A percentile compares a stretch with the other conserved stretches of the same genome.
These are phyloP conservation scores for Watsonalla cultraria DNA, from an alignment of 2,888 invertebrate species.

Conservation along the genomic window DNA sequence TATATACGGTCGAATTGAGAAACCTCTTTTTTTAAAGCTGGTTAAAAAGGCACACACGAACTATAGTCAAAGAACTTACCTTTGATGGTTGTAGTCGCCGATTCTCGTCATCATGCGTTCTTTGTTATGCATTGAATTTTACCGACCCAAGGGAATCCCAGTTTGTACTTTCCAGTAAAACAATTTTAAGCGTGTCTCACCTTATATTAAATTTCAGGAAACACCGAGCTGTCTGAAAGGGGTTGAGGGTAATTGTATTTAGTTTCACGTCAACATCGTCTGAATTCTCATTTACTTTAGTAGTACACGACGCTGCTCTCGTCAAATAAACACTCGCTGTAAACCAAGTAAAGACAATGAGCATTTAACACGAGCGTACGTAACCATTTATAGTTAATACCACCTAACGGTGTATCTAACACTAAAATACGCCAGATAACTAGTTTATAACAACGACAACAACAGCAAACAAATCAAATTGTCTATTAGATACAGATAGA, in stretches of 20 bases:
- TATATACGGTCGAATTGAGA: too few relatives aligned
- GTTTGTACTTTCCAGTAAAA: constrained; percentile 28
- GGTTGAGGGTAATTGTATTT: constrained; percentile 25
- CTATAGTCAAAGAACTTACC: too few relatives aligned
- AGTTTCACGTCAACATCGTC: constrained; percentile 14
- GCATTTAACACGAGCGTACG: constrained; percentile 5
- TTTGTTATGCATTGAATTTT: too few relatives aligned
- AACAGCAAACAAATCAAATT: too few relatives aligned
- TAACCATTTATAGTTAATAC: neutral
- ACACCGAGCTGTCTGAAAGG: constrained; percentile 15
- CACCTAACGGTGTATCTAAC: too few relatives aligned
- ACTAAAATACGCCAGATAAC: too few relatives aligned
- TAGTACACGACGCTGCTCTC: neutral
- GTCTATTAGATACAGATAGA: too few relatives aligned
- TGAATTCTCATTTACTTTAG: neutral
- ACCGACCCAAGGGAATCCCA: constrained; percentile 12
- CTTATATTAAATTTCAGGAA: constrained; percentile 24
- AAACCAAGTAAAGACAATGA: neutral
- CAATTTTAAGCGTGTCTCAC: constrained; percentile 22
- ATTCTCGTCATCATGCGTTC: too few relatives aligned
- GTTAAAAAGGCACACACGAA: too few relatives aligned
- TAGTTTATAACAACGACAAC: too few relatives aligned
- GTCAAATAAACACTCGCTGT: neutral
- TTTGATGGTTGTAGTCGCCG: too few relatives aligned
- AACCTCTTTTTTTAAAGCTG: too few relatives aligned